These are phyloP conservation scores for Malacosoma neustria DNA, from an alignment of 2,888 invertebrate species.

Conservation along the genomic window DNA sequence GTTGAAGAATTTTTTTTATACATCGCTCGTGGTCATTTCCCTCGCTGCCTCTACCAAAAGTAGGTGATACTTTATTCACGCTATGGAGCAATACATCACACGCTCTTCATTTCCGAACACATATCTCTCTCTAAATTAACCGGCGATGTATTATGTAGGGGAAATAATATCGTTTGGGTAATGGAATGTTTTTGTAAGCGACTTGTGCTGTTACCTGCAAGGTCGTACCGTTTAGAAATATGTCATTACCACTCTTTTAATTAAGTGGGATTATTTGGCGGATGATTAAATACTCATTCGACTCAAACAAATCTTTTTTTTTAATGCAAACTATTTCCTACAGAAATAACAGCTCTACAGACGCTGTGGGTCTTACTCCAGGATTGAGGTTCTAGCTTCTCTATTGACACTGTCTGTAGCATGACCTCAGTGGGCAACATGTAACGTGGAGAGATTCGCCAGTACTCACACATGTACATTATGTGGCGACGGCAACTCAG, in stretches of 20 bases:
- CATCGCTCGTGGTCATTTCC: neutral
- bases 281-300: neutral
- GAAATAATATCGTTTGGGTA: neutral
- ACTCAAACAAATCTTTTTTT: too few relatives aligned
- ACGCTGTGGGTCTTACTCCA: too few relatives aligned
- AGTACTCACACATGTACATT: too few relatives aligned
- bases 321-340: too few relatives aligned
- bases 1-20: neutral
- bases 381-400: too few relatives aligned
- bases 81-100: neutral
- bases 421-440: too few relatives aligned
- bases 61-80: too few relatives aligned
- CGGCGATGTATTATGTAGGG: neutral
- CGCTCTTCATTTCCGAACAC: neutral
- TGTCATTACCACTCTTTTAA: constrained; percentile 32
- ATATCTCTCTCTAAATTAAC: neutral
- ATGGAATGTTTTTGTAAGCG: constrained; percentile 11
- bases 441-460: too few relatives aligned
- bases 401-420: too few relatives aligned
- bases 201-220: constrained; percentile 19
- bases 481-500: too few relatives aligned
- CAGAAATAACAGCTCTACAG: too few relatives aligned
- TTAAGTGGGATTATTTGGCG: constrained; percentile 15
- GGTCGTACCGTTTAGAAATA: constrained; percentile 20
- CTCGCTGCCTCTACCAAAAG: neutral